Evolutionary conservation across 1,140 invertebrate species (phyloP).

Genomic region (Pseudoatta argentina): DNA sequence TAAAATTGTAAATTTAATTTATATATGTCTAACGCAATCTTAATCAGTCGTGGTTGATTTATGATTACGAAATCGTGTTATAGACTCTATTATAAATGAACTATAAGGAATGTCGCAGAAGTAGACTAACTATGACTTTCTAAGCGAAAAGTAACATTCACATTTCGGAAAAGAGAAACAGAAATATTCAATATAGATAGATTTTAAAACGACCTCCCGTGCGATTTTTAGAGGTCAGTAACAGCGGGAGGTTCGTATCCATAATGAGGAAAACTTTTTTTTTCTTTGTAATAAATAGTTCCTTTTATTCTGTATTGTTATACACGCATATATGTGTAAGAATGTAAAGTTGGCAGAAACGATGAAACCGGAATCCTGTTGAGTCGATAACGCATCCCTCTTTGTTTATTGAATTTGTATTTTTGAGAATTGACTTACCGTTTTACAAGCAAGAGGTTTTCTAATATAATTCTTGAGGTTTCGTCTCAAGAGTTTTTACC

Average conservation of each 20-base stretch:
- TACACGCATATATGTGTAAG: not conserved
- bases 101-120: not conserved
- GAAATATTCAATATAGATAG: slow-evolving; percentile 38
- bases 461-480: slow-evolving; percentile 72
- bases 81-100: not conserved
- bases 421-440: slow-evolving; percentile 75
- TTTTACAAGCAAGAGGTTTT: slow-evolving; percentile 81
- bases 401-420: slow-evolving; percentile 84
- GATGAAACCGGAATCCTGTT: slow-evolving; percentile 70
- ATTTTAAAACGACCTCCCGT: slow-evolving; percentile 76
- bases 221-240: slow-evolving; percentile 77
- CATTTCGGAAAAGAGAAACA: not conserved
- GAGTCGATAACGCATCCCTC: slow-evolving; percentile 80
- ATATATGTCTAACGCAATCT: not conserved
- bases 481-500: not conserved
- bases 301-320: not conserved
- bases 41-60: not conserved
- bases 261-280: slow-evolving; percentile 81
- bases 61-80: not conserved
- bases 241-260: slow-evolving; percentile 81
- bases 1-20: too few species aligned
- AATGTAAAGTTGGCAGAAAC: slow-evolving; percentile 16
- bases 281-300: slow-evolving; percentile 61
- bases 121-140: not conserved
- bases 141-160: slow-evolving; percentile 33